These are phyloP conservation scores for Allenopithecus nigroviridis DNA, from an alignment of 2,797 vertebrate genomes.

Conservation along the genomic window DNA sequence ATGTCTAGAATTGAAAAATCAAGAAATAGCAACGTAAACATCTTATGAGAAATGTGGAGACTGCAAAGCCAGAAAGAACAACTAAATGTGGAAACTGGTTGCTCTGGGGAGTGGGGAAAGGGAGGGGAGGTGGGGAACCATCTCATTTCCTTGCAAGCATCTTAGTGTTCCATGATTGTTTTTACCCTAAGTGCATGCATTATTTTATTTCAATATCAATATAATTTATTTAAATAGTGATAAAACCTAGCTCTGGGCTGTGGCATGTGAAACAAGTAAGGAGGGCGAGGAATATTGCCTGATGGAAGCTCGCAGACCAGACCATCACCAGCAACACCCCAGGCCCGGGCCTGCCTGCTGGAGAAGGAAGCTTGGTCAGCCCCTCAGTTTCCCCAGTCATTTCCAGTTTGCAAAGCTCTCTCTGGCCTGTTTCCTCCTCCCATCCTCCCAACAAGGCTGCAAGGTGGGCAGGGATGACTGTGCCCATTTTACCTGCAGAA, in stretches of 20 bases:
- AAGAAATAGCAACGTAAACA: background rate
- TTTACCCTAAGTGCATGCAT: background rate
- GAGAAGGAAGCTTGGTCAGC: background rate
- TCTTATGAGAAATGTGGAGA: background rate
- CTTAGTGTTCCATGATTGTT: background rate
- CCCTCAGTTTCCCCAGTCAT: accelerated
- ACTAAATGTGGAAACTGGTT: accelerated
- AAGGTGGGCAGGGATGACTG: background rate
- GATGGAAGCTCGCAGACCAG: background rate
- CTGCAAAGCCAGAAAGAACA: background rate
- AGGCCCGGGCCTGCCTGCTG: background rate
- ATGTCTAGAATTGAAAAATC: background rate
- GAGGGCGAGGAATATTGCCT: background rate
- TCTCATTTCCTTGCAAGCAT: background rate
- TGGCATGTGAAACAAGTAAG: background rate
- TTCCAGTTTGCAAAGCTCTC: background rate
- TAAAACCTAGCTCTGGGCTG: background rate
- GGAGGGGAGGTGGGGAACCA: too few relatives aligned
- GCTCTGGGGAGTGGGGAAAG: background rate
- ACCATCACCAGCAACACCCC: background rate
- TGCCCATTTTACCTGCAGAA: background rate
- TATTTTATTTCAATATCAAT: background rate
- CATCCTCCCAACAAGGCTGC: background rate
- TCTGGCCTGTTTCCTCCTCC: background rate
- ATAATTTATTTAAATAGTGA: background rate